A percentile compares a stretch with the other conserved stretches of the same genome.
These are phyloP conservation scores for Diabrotica virgifera DNA, from an alignment of 1,140 invertebrate species.

Conservation along the genomic window DNA sequence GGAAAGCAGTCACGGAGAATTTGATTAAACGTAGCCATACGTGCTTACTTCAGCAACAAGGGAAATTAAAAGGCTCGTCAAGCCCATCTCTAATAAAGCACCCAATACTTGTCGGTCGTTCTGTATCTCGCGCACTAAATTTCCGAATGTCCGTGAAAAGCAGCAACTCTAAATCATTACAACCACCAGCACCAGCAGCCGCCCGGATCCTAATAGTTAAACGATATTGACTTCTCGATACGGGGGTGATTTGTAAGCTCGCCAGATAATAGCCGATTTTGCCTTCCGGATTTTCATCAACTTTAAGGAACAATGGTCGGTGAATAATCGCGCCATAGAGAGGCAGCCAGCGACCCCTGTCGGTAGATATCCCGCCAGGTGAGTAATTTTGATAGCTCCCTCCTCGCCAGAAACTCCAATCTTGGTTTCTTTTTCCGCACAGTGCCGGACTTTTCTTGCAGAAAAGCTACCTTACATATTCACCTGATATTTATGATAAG, in stretches of 20 bases:
- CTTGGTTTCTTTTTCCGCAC: background rate
- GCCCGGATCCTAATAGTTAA: constrained; percentile 31
- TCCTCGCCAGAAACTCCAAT: background rate
- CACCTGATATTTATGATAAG: too few relatives aligned
- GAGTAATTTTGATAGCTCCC: constrained; percentile 13
- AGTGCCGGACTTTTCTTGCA: background rate
- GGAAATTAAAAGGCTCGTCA: too few relatives aligned
- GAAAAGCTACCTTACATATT: too few relatives aligned
- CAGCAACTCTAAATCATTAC: constrained; percentile 15
- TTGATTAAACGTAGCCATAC: too few relatives aligned
- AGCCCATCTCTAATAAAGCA: too few relatives aligned
- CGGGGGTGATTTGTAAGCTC: constrained; percentile 32
- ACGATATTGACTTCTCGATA: constrained; percentile 35
- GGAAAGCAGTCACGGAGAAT: too few relatives aligned
- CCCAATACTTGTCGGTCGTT: constrained; percentile 4
- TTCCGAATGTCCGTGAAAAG: background rate
- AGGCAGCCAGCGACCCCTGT: constrained; percentile 21
- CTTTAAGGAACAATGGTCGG: constrained; percentile 32
- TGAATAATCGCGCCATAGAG: constrained; percentile 33
- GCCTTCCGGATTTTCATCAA: constrained; percentile 32
- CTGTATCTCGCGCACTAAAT: constrained; percentile 11
- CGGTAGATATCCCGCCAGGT: constrained; percentile 6
- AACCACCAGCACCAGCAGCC: constrained; percentile 5
- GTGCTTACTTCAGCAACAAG: too few relatives aligned
- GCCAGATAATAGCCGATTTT: constrained; percentile 29